Percentiles rank a stretch among this genome's conserved stretches.
phyloP scores from a whole-genome alignment of 2,113 vertebrate genomes.

The Gambusia holbrooki region DNA sequence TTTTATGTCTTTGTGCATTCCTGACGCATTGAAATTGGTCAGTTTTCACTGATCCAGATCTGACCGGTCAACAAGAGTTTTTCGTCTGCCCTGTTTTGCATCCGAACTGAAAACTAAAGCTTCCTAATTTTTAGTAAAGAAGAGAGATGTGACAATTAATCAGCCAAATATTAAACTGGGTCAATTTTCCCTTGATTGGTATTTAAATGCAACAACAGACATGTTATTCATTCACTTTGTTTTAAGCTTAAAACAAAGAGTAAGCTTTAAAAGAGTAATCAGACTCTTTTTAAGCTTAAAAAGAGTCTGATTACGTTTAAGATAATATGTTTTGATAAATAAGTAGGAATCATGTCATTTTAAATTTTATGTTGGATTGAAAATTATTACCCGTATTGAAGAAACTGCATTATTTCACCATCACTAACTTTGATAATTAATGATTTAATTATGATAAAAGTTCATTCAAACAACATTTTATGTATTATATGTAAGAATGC shows the following conservation, averaged over 20 bases:
- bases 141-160: background rate
- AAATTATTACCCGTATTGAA: background rate
- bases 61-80: background rate
- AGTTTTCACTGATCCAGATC: background rate
- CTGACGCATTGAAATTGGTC: background rate
- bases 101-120: background rate
- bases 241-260: background rate
- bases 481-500: background rate
- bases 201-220: too few species aligned
- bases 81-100: background rate
- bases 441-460: background rate
- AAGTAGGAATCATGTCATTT: background rate
- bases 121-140: background rate
- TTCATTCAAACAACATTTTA: background rate
- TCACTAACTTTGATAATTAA: too few species aligned
- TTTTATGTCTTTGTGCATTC: background rate
- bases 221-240: background rate
- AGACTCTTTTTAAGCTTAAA: background rate
- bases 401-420: background rate
- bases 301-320: background rate
- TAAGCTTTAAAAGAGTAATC: too few species aligned
- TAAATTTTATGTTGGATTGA: background rate
- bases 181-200: background rate
- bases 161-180: background rate
- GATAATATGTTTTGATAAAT: background rate